Percentiles rank a stretch among this genome's conserved stretches.
These are phyloP conservation scores for Drosophila kohkoa DNA, from an alignment of 1,140 invertebrate genomes.

Conservation along the genomic window DNA sequence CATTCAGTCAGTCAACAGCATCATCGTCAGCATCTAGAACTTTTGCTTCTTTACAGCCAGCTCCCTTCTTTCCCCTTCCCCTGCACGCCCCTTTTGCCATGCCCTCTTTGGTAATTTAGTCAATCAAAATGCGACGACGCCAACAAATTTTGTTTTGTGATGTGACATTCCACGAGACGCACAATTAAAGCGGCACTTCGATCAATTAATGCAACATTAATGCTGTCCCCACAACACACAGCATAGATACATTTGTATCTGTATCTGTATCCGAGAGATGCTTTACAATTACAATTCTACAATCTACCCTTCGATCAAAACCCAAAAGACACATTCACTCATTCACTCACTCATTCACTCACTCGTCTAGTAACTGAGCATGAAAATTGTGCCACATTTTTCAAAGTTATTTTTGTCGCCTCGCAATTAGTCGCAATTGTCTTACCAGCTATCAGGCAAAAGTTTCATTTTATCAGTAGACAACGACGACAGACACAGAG, in stretches of 20 bases:
- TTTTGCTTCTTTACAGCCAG: constrained; percentile 4
- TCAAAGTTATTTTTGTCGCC: constrained; percentile 15
- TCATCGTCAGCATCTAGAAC: constrained; percentile 10
- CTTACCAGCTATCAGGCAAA: constrained; percentile 17
- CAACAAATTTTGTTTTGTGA: constrained; percentile 40
- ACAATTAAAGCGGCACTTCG: constrained; percentile 45
- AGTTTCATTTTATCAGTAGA: constrained; percentile 27
- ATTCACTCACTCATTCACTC: not conserved
- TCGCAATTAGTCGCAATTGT: constrained; percentile 41
- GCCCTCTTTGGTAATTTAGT: constrained; percentile 33
- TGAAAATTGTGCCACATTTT: constrained; percentile 17
- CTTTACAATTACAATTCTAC: not conserved
- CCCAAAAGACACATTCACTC: not conserved
- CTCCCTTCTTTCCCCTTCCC: not conserved
- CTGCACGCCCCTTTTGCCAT: constrained; percentile 5
- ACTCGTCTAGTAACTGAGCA: not conserved
- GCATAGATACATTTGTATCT: constrained; percentile 3
- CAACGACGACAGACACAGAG: not conserved
- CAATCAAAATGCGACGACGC: constrained; percentile 46
- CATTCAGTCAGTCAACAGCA: not conserved
- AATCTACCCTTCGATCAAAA: no score
- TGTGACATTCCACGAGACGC: constrained; percentile 27
- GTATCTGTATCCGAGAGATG: not conserved
- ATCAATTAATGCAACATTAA: constrained; percentile 70
- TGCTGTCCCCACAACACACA: not conserved